A percentile compares a stretch with the other conserved stretches of the same genome.
Conservation (phyloP, 1,140 invertebrate species). For the Hyles euphorbiae region DNA sequence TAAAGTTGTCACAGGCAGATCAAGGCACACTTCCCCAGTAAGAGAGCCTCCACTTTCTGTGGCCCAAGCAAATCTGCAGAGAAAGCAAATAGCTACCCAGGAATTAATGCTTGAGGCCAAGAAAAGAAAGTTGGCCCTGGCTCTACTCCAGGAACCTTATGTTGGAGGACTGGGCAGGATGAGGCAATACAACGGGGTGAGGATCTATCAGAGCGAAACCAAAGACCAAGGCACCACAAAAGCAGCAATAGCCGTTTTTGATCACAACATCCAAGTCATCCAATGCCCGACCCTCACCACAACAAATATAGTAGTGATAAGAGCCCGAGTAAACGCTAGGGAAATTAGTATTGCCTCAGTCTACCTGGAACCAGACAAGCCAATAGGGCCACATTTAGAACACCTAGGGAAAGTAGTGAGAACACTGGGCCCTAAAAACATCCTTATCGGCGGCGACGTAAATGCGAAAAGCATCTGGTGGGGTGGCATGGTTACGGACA, state of each 20-base stretch:
- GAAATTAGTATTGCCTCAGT: too few relatives aligned
- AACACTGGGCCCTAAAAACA: not conserved
- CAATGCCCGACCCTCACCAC: too few relatives aligned
- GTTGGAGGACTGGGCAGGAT: conserved; percentile 3
- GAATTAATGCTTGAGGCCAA: conserved; percentile 7
- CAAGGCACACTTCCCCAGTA: not conserved
- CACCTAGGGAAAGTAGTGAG: not conserved
- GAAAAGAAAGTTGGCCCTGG: not conserved
- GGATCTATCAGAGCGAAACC: conserved; percentile 2
- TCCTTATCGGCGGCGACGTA: conserved; percentile 20
- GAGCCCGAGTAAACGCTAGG: too few relatives aligned
- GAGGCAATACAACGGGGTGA: not conserved
- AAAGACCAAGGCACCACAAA: too few relatives aligned
- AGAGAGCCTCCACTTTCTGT: not conserved
- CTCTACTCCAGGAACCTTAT: conserved; percentile 10
- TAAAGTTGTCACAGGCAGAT: not conserved
- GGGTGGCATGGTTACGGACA: conserved; percentile 10
- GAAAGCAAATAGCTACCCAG: conserved; percentile 3
- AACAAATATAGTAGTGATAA: too few relatives aligned
- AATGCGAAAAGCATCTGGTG: conserved; percentile 28
- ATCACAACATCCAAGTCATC: too few relatives aligned
- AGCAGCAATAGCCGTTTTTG: too few relatives aligned
- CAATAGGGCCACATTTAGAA: too few relatives aligned
- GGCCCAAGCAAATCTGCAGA: conserved; percentile 8
- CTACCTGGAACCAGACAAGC: too few relatives aligned